A percentile compares a stretch with the other conserved stretches of the same genome.
phyloP scores from a whole-genome alignment of 2,797 vertebrate genomes.

The Morelia viridis region DNA sequence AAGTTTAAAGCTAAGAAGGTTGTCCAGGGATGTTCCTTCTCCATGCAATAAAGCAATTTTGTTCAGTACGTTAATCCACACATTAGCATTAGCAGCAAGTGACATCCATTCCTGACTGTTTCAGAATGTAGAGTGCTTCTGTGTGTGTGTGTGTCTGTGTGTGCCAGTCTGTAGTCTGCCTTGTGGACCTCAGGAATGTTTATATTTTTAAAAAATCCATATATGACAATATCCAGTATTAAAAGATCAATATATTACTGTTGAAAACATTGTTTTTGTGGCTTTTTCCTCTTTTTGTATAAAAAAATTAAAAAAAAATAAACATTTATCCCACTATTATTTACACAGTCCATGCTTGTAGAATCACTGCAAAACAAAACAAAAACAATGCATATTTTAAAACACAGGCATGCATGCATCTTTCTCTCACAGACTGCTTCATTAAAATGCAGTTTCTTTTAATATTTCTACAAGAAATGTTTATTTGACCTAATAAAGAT shows the following conservation, averaged over 20 bases:
- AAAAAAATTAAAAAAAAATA: slow-evolving; percentile 75
- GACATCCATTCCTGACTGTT: slow-evolving; percentile 62
- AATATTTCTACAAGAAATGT: neutral
- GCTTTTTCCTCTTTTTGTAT: slow-evolving; percentile 76
- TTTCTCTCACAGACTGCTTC: neutral
- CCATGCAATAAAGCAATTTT: slow-evolving; percentile 49
- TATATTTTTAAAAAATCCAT: slow-evolving; percentile 66
- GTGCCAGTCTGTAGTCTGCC: neutral
- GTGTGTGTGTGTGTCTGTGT: neutral
- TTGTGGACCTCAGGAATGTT: slow-evolving; percentile 40
- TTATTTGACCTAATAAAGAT: neutral
- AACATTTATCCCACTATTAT: slow-evolving; percentile 89
- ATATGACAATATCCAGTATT: slow-evolving; percentile 70
- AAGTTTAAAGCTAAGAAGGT: slow-evolving; percentile 59
- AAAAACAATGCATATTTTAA: slow-evolving; percentile 64
- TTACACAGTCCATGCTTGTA: slow-evolving; percentile 83
- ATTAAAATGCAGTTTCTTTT: slow-evolving; percentile 22
- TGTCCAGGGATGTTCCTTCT: slow-evolving; percentile 52
- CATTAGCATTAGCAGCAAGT: slow-evolving; percentile 49
- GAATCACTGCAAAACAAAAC: slow-evolving; percentile 92
- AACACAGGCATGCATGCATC: slow-evolving; percentile 24
- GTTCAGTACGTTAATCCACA: slow-evolving; percentile 56
- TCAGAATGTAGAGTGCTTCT: slow-evolving; percentile 22
- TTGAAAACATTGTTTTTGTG: slow-evolving; percentile 58
- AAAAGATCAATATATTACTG: slow-evolving; percentile 92